Percentiles rank a stretch among this genome's conserved stretches.
phyloP scores from a whole-genome alignment of 2,888 invertebrate genomes.

The Monochamus alternatus region DNA sequence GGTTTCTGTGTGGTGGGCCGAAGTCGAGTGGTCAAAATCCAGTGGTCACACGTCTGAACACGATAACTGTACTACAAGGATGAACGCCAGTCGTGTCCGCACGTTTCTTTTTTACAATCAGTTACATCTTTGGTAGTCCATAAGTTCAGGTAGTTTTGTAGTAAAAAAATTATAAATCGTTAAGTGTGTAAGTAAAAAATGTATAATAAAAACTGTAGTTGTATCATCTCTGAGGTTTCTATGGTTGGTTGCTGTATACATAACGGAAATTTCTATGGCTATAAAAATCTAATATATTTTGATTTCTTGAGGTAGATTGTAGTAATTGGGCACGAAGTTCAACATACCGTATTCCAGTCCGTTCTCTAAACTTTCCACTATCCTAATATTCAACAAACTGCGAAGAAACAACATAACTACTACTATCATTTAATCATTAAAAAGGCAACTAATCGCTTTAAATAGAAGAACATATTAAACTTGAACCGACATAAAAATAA shows the following conservation, averaged over 20 bases:
- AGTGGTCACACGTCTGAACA: slow-evolving; percentile 53
- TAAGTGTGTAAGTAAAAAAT: slow-evolving; percentile 44
- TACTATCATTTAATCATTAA: slow-evolving; percentile 27
- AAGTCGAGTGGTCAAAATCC: slow-evolving; percentile 56
- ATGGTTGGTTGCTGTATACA: slow-evolving; percentile 67
- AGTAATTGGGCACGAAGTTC: slow-evolving; percentile 66
- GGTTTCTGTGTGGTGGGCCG: slow-evolving; percentile 31
- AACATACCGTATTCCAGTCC: slow-evolving; percentile 67
- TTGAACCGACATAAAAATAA: slow-evolving; percentile 22
- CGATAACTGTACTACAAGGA: slow-evolving; percentile 42
- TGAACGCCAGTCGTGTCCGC: slow-evolving; percentile 55
- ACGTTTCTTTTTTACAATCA: slow-evolving; percentile 32
- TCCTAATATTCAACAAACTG: slow-evolving; percentile 45
- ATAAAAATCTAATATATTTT: slow-evolving; percentile 69
- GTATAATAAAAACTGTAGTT: slow-evolving; percentile 55
- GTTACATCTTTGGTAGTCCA: slow-evolving; percentile 65
- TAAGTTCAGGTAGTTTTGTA: slow-evolving; percentile 56
- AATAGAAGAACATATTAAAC: slow-evolving; percentile 26
- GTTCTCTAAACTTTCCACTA: slow-evolving; percentile 67
- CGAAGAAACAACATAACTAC: slow-evolving; percentile 35
- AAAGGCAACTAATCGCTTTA: slow-evolving; percentile 34
- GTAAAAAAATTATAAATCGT: slow-evolving; percentile 32
- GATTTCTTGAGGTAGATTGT: slow-evolving; percentile 71
- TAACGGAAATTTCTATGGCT: slow-evolving; percentile 69
- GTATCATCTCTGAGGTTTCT: slow-evolving; percentile 60